These are phyloP conservation scores for Volucella zonaria DNA, from an alignment of 2,888 invertebrate species.

Conservation along the genomic window DNA sequence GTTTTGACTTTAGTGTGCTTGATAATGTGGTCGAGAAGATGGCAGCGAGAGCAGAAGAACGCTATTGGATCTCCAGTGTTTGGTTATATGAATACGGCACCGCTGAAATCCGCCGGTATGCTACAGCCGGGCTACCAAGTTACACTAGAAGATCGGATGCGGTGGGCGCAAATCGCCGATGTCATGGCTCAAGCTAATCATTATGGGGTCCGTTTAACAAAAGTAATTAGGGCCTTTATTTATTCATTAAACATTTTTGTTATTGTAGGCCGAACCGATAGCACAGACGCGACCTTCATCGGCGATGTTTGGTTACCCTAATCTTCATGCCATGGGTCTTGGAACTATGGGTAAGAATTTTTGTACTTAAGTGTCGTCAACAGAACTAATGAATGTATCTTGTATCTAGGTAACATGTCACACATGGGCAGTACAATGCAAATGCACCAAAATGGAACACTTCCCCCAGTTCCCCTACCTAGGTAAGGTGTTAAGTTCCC, in stretches of 20 bases:
- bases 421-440: constrained; percentile 81
- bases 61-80: constrained; percentile 92
- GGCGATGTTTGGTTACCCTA: constrained; percentile 92
- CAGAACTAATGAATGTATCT: constrained; percentile 3
- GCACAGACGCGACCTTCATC: constrained; percentile 90
- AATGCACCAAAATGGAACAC: constrained; percentile 82
- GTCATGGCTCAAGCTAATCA: constrained; percentile 93
- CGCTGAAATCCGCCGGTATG: constrained; percentile 87
- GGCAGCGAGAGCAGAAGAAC: constrained; percentile 94
- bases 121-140: constrained; percentile 90
- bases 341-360: constrained; percentile 77
- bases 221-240: background rate
- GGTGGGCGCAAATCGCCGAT: constrained; percentile 95
- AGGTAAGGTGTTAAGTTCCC: constrained; percentile 83
- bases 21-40: constrained; percentile 95
- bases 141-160: constrained; percentile 90
- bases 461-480: constrained; percentile 90
- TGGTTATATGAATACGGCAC: constrained; percentile 91
- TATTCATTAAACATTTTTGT: too few relatives aligned
- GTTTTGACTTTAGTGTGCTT: constrained; percentile 92
- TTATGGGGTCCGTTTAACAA: constrained; percentile 87
- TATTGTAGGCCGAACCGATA: constrained; percentile 87
- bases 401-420: constrained; percentile 82
- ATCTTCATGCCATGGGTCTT: constrained; percentile 82
- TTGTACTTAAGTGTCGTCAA: background rate